Conservation (phyloP, 2,888 invertebrate species). For the Chironomus tentans region DNA sequence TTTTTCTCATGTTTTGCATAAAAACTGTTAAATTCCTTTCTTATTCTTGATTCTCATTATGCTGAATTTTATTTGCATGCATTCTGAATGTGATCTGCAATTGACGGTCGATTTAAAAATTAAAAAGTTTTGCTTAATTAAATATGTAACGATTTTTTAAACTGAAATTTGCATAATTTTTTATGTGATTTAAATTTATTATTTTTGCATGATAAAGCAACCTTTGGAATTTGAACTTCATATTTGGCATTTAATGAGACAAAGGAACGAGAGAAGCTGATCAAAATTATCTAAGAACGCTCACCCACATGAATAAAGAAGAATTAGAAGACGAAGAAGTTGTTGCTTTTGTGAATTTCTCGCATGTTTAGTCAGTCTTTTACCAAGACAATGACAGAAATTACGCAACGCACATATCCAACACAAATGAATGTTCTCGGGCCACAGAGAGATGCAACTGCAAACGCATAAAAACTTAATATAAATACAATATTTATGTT, state of each 20-base stretch:
- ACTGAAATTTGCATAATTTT: constrained; percentile 1
- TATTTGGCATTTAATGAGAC: neutral
- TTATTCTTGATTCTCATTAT: too few species aligned
- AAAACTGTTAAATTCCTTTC: neutral
- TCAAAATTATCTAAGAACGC: neutral
- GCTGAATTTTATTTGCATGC: neutral
- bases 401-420: neutral
- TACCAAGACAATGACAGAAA: neutral
- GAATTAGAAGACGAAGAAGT: neutral
- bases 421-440: neutral
- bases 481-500: neutral
- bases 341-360: neutral
- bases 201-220: neutral
- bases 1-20: neutral
- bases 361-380: neutral
- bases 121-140: neutral
- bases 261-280: neutral
- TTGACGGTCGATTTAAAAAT: constrained; percentile 5
- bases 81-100: neutral
- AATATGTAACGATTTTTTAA: neutral
- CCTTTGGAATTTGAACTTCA: neutral
- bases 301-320: neutral
- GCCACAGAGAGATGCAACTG: neutral
- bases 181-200: neutral
- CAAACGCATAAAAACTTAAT: neutral